Conservation (phyloP, 2,797 vertebrate genomes). For the Pogonophryne albipinna region DNA sequence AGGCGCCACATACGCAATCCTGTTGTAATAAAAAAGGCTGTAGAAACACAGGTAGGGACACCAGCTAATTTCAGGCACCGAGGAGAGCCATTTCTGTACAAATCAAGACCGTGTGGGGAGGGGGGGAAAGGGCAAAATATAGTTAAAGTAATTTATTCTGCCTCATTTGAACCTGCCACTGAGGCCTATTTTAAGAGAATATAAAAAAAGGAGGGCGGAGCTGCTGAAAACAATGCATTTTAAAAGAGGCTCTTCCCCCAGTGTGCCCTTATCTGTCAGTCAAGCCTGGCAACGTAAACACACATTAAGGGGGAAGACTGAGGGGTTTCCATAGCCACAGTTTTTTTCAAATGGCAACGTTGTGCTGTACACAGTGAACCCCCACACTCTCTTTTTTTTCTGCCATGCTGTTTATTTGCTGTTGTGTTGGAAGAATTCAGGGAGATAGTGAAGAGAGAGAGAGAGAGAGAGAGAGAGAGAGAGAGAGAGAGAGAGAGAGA, state of each 20-base stretch:
- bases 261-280: conserved; percentile 77
- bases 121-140: conserved; percentile 53
- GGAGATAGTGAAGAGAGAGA: conserved; percentile 49
- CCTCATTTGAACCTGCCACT: conserved; percentile 67
- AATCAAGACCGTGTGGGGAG: conserved; percentile 43
- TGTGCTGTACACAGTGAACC: conserved; percentile 43
- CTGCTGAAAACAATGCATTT: conserved; percentile 76
- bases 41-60: conserved; percentile 67
- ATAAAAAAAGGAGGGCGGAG: conserved; percentile 63
- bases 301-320: conserved; percentile 62
- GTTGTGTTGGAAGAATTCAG: conserved; percentile 67
- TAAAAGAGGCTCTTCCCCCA: conserved; percentile 72
- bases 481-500: conserved; percentile 66
- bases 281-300: conserved; percentile 75
- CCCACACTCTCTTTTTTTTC: neutral
- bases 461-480: conserved; percentile 56
- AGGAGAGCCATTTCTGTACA: conserved; percentile 63
- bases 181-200: conserved; percentile 74
- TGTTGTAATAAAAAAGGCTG: conserved; percentile 69
- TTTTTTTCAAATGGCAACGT: conserved; percentile 66
- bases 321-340: conserved; percentile 77
- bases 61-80: conserved; percentile 62
- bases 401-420: conserved; percentile 68
- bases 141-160: conserved; percentile 70
- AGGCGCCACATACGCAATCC: conserved; percentile 67